phyloP scores from a whole-genome alignment of 2,113 vertebrate species.

The Clinocottus analis region DNA sequence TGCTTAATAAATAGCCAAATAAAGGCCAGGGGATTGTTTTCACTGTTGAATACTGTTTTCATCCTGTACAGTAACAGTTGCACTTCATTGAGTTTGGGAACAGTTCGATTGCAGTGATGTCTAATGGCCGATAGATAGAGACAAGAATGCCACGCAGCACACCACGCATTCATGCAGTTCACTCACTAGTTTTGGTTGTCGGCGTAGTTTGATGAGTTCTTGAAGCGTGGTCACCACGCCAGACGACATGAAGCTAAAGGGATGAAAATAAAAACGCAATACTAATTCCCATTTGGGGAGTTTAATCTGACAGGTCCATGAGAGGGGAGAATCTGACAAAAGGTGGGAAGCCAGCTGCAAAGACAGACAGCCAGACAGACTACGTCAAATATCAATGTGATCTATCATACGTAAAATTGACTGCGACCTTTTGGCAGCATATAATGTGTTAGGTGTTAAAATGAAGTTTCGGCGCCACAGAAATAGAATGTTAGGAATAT shows the following conservation, averaged over 20 bases:
- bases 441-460: too few relatives aligned
- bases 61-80: slow-evolving; percentile 2
- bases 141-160: not conserved
- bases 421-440: too few relatives aligned
- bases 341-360: slow-evolving; percentile 1
- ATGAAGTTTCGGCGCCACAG: too few relatives aligned
- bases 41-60: slow-evolving; percentile 2
- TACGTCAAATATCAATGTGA: not conserved
- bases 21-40: slow-evolving; percentile 15
- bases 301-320: not conserved
- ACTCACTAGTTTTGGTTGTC: not conserved
- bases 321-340: too few relatives aligned
- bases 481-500: too few relatives aligned
- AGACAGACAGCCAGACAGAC: not conserved
- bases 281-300: not conserved
- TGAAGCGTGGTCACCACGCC: not conserved
- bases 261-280: not conserved
- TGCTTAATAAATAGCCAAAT: not conserved
- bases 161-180: not conserved
- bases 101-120: not conserved
- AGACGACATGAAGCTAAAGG: not conserved
- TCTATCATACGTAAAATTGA: too few relatives aligned
- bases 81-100: not conserved
- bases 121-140: too few relatives aligned
- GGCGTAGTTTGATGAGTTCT: not conserved